Base-by-base conservation (phyloP, 2,888 invertebrate genomes). In the Heliothis peltigera region DNA sequence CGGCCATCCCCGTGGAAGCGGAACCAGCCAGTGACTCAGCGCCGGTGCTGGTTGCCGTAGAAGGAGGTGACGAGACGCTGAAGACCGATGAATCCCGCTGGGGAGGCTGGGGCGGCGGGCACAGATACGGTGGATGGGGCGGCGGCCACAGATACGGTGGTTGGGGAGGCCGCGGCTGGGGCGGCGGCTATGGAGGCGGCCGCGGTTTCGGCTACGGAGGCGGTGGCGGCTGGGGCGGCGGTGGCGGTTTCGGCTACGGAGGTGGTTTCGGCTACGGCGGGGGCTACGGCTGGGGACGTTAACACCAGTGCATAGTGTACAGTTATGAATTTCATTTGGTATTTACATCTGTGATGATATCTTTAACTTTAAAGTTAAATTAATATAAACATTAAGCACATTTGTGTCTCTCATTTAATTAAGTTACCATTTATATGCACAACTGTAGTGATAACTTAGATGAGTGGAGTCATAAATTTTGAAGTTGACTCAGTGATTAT, bases 1-100 rank as follows among this genome's bases (percentile, higher is more conserved):
- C 82, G 43, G 88, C 88, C 25, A 52, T 89, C 15, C 90, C 91
- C 0, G 70, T 75, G 15, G 75, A 53, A 4, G 69, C 66, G 8
- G 68, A 44, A 1, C 51, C 83, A 17, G 39, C 86, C 22, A 85
- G 86, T 0, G 68, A 72, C 15, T 57, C 18, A 0, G 59, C 57
- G 10, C 58, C 64, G 4, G 47, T 10, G 0, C 35, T 12, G 5
- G 65, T 59, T 1, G 79, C 64, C 15, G 77, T 53, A 12, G 55
- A 35, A 2, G 69, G 64, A 1, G 78, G 64, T 42, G 80, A 64
- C 18, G 73, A 80, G 64, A 47, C 57, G 0, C 32, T 70, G 8
- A 65, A 62, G 10, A 62, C 74, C 0, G 79, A 66, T 2, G 83
- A 87, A 62, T 62, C 80, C 0, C 62, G 17, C 47, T 67, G 68